A percentile compares a stretch with the other conserved stretches of the same genome.
phyloP scores from a whole-genome alignment of 2,113 vertebrate species.

The Procavia capensis region DNA sequence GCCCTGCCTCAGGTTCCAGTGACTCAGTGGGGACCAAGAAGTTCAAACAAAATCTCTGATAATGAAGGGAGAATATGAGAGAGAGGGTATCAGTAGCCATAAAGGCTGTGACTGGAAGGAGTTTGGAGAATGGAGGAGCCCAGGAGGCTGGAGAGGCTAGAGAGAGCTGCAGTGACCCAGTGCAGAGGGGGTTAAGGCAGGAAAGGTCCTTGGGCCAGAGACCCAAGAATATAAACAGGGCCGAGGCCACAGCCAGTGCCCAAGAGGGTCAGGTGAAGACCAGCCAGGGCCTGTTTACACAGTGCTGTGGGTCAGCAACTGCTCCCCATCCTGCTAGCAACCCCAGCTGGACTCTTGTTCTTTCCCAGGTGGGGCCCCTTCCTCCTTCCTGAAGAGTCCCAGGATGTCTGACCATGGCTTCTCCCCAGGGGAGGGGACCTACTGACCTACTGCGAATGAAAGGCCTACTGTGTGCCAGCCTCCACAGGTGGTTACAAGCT shows the following conservation, averaged over 20 bases:
- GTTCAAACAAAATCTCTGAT: not conserved
- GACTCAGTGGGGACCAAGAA: not conserved
- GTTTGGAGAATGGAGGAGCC: not conserved
- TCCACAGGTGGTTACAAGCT: not conserved
- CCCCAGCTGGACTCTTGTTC: not conserved
- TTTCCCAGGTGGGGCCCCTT: not conserved
- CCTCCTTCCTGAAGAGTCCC: not conserved
- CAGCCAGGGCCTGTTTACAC: not conserved
- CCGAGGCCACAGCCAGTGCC: not conserved
- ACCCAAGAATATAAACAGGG: not conserved
- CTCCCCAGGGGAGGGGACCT: not conserved
- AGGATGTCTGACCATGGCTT: not conserved
- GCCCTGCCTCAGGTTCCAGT: not conserved
- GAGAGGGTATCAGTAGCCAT: too few relatives aligned
- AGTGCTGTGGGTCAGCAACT: not conserved
- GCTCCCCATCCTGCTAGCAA: not conserved
- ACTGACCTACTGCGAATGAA: not conserved
- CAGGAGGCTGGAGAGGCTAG: fast-evolving
- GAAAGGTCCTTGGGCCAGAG: too few relatives aligned
- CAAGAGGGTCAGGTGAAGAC: fast-evolving
- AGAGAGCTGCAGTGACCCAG: not conserved
- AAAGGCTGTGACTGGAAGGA: not conserved
- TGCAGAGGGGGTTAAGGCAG: fast-evolving
- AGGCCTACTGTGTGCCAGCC: not conserved
- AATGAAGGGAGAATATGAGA: not conserved